Conservation (phyloP, 2,888 invertebrate genomes). For the Pristionchus fissidentatus region DNA sequence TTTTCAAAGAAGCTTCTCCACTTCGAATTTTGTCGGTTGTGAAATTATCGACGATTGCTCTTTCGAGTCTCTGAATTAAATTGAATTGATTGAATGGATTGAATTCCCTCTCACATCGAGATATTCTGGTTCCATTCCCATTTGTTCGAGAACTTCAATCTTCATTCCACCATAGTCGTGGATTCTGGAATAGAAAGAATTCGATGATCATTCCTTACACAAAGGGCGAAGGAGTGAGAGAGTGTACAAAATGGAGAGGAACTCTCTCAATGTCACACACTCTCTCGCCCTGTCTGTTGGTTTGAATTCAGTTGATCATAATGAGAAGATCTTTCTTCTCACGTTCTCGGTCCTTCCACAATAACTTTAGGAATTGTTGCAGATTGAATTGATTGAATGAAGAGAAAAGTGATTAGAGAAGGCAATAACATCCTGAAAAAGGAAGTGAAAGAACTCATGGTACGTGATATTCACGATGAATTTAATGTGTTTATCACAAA, state of each 20-base stretch:
- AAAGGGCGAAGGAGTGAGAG: no score
- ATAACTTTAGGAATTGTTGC: neutral
- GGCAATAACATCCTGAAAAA: slow-evolving; percentile 1
- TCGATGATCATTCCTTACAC: neutral
- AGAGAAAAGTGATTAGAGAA: neutral
- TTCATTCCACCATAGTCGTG: slow-evolving; percentile 29
- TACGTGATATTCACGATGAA: no score
- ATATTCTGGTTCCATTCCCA: slow-evolving; percentile 39
- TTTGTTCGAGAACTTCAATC: neutral
- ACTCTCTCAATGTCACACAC: no score
- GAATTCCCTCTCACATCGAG: neutral
- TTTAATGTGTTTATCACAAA: no score
- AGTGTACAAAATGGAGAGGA: no score
- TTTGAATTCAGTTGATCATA: neutral
- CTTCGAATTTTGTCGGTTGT: slow-evolving; percentile 1
- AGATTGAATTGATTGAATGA: slow-evolving; percentile 12
- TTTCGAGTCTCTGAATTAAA: neutral
- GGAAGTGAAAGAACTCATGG: neutral
- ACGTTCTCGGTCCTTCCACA: slow-evolving; percentile 20
- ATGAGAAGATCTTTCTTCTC: neutral
- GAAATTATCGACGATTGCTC: slow-evolving; percentile 1
- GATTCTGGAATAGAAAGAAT: neutral
- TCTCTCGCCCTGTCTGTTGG: no score
- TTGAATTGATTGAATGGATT: neutral
- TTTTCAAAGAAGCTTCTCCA: neutral